These are phyloP conservation scores for Turritopsis dohrnii DNA, from an alignment of 30 jellyfish, hydroid and myxozoan species.

Conservation along the genomic window DNA sequence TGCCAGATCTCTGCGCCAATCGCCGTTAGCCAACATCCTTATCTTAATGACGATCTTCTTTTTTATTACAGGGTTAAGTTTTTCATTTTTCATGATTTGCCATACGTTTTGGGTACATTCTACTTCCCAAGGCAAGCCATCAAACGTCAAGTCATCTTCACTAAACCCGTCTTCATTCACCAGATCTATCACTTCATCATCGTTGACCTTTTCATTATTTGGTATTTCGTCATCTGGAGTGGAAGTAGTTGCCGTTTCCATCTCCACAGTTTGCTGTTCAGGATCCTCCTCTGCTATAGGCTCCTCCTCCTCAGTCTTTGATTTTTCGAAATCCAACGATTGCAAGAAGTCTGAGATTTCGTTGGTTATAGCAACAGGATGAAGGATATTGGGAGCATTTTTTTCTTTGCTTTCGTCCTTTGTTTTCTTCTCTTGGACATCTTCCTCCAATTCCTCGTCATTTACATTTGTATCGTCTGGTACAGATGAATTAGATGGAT, in stretches of 20 bases:
- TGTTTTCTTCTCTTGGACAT: background rate
- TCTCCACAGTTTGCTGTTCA: background rate
- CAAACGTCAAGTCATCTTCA: conserved; percentile 22
- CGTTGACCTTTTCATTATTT: background rate
- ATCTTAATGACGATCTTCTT: conserved; percentile 38
- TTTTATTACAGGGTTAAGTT: conserved; percentile 20
- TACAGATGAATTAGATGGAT: background rate
- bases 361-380: background rate
- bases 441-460: background rate
- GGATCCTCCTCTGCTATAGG: background rate
- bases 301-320: background rate
- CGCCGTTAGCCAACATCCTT: conserved; percentile 52
- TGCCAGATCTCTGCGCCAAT: conserved; percentile 50
- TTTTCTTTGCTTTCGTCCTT: background rate
- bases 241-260: background rate
- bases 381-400: background rate
- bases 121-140: conserved; percentile 75
- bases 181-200: background rate
- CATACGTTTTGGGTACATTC: conserved; percentile 63
- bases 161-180: background rate
- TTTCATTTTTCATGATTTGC: conserved; percentile 47
- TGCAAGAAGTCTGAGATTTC: background rate
- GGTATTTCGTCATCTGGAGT: background rate
- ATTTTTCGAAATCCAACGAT: background rate
- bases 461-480: conserved; percentile 9